Percentiles rank a stretch among this genome's conserved stretches.
phyloP scores from a whole-genome alignment of 2,797 vertebrate genomes.

The Chrysocyon brachyurus region DNA sequence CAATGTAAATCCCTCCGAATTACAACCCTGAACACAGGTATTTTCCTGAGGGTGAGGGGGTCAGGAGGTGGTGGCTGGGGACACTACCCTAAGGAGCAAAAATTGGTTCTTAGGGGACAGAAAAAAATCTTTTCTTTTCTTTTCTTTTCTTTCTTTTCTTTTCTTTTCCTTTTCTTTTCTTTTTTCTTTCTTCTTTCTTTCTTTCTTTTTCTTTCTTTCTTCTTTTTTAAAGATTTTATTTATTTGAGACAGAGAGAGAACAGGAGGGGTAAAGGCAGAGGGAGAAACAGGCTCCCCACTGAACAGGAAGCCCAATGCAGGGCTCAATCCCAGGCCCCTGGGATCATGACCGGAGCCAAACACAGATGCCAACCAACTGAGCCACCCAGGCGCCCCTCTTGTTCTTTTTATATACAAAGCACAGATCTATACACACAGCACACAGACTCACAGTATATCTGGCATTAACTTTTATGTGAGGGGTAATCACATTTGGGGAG shows the following conservation, averaged over 20 bases:
- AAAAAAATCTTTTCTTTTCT: too few relatives aligned
- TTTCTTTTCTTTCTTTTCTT: too few relatives aligned
- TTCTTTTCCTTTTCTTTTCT: too few relatives aligned
- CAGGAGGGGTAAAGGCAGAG: background rate
- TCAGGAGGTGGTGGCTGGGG: accelerated
- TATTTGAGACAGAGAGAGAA: background rate
- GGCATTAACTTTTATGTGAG: background rate
- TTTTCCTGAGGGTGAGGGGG: too few relatives aligned
- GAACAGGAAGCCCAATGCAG: background rate
- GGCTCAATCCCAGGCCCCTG: background rate
- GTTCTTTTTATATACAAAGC: background rate
- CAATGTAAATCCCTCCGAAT: too few relatives aligned
- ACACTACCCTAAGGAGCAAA: background rate
- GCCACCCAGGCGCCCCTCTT: background rate
- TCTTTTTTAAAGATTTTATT: background rate
- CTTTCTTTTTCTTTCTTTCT: too few relatives aligned
- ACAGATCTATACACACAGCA: background rate
- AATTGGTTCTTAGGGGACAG: background rate
- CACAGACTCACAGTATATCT: background rate
- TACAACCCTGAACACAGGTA: background rate
- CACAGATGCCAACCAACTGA: background rate
- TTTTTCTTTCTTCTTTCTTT: too few relatives aligned
- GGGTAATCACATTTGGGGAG: too few relatives aligned
- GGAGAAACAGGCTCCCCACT: background rate
- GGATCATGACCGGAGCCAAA: background rate